phyloP scores from a whole-genome alignment of 2,113 vertebrate genomes.

The Pelecanus crispus region DNA sequence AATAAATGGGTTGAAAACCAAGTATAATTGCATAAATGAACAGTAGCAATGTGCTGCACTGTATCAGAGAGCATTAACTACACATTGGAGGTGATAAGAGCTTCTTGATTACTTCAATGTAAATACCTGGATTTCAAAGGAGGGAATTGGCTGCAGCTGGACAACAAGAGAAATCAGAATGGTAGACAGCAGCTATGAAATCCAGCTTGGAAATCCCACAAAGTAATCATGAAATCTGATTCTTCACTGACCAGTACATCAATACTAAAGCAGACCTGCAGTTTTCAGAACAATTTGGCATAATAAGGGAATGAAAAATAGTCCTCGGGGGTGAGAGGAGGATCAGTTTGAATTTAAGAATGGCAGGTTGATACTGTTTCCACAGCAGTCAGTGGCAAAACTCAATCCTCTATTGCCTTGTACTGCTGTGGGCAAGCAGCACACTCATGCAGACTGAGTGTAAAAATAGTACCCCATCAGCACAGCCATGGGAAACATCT shows the following conservation, averaged over 20 bases:
- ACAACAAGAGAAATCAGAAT: background rate
- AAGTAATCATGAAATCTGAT: background rate
- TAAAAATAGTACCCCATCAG: background rate
- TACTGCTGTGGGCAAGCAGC: background rate
- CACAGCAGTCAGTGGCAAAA: background rate
- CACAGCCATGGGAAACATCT: background rate
- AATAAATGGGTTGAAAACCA: background rate
- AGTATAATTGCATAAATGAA: slow-evolving; percentile 32
- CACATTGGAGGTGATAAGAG: background rate
- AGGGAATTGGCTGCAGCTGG: background rate
- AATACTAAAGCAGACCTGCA: background rate
- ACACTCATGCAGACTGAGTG: background rate
- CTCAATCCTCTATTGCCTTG: background rate
- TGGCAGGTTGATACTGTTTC: background rate
- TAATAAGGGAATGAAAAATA: background rate
- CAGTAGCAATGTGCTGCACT: background rate
- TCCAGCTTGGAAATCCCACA: background rate
- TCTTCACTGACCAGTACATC: slow-evolving; percentile 12
- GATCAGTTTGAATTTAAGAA: background rate
- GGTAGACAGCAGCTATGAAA: background rate
- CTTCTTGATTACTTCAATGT: background rate
- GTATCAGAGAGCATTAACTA: background rate
- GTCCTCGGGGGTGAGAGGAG: accelerated
- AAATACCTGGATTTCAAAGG: background rate
- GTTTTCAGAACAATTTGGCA: background rate